Conservation (phyloP, 2,797 vertebrate species). For the Characodon lateralis region DNA sequence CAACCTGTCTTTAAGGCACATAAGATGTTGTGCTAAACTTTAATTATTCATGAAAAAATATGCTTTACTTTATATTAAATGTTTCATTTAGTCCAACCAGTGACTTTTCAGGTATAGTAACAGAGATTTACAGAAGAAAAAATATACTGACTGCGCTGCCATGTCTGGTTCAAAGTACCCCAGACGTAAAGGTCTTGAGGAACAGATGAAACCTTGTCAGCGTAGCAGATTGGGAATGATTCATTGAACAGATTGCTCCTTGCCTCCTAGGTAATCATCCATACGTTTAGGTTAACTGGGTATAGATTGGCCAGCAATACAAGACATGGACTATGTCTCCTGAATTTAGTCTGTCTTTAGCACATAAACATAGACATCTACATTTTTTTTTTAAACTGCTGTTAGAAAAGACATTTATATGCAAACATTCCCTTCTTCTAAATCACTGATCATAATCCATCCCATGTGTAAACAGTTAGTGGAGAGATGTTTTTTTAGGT, state of each 20-base stretch:
- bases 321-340: slow-evolving; percentile 39
- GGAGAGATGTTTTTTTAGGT: slow-evolving; percentile 35
- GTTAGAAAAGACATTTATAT: slow-evolving; percentile 30
- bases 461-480: slow-evolving; percentile 50
- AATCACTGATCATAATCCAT: slow-evolving; percentile 40
- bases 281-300: slow-evolving; percentile 69
- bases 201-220: slow-evolving; percentile 48
- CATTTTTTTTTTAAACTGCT: slow-evolving; percentile 15
- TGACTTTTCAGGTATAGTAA: slow-evolving; percentile 9
- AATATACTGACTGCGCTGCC: slow-evolving; percentile 4
- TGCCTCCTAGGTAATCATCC: slow-evolving; percentile 67
- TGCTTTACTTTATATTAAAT: background rate
- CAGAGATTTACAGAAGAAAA: slow-evolving; percentile 5
- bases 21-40: slow-evolving; percentile 19
- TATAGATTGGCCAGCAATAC: slow-evolving; percentile 46
- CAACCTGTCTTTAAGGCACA: background rate
- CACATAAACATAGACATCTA: slow-evolving; percentile 51
- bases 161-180: slow-evolving; percentile 23
- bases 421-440: slow-evolving; percentile 37
- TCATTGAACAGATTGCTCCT: slow-evolving; percentile 54
- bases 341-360: slow-evolving; percentile 23
- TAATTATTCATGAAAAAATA: slow-evolving; percentile 30
- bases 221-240: slow-evolving; percentile 69
- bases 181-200: slow-evolving; percentile 38
- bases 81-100: background rate